These are phyloP conservation scores for Phrynocephalus guinanensis DNA, from an alignment of 2,797 vertebrate genomes.

Conservation along the genomic window DNA sequence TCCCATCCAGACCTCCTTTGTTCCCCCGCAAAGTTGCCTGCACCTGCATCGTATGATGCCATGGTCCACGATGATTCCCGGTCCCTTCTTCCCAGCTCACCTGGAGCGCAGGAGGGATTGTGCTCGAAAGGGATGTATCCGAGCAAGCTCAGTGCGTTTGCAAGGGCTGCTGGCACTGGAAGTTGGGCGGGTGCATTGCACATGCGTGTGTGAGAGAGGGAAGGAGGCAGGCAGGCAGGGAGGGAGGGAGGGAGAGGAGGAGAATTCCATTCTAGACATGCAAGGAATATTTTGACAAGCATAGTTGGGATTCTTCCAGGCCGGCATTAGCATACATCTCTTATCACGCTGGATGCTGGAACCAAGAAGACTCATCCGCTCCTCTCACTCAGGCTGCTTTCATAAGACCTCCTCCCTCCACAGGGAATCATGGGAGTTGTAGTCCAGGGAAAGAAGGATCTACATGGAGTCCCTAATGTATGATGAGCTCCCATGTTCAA, in stretches of 20 bases:
- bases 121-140: no score
- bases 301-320: background rate
- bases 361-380: background rate
- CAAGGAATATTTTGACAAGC: background rate
- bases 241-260: background rate
- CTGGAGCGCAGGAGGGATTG: no score
- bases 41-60: background rate
- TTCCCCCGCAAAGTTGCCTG: slow-evolving; percentile 48
- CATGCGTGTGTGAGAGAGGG: background rate
- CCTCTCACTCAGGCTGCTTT: background rate
- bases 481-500: no score
- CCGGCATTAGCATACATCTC: background rate
- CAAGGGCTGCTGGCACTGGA: no score
- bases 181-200: background rate
- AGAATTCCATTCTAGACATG: background rate
- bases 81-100: no score
- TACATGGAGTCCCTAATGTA: no score
- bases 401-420: background rate
- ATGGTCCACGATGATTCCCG: no score
- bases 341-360: background rate
- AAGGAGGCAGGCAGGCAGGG: no score
- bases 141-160: background rate
- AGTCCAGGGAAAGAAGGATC: background rate
- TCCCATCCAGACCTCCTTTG: slow-evolving; percentile 57
- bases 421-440: slow-evolving; percentile 1